A percentile compares a stretch with the other conserved stretches of the same genome.
phyloP scores from a whole-genome alignment of 2,113 vertebrate genomes.

The Thymallus thymallus region DNA sequence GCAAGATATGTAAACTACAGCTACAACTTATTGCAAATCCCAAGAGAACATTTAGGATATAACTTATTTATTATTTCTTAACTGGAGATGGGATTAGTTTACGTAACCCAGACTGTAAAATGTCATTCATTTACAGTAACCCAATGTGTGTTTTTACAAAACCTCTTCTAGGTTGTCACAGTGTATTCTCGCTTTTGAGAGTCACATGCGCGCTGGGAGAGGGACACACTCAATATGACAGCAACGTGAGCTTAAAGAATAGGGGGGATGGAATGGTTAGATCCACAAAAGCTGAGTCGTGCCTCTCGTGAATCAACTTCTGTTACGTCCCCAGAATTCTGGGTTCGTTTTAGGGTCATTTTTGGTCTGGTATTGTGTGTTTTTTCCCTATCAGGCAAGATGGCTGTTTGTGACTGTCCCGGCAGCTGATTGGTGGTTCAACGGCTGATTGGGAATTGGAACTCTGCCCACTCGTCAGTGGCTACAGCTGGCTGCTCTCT shows the following conservation, averaged over 20 bases:
- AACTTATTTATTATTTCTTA: slow-evolving; percentile 44
- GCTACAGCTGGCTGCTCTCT: too few species aligned
- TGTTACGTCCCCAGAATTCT: too few species aligned
- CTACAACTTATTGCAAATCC: slow-evolving; percentile 11
- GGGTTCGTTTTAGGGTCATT: too few species aligned
- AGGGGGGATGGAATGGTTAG: slow-evolving; percentile 37
- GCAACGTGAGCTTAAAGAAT: slow-evolving; percentile 50
- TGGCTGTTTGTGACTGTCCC: too few species aligned
- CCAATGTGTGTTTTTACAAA: slow-evolving; percentile 25
- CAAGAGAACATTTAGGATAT: slow-evolving; percentile 46
- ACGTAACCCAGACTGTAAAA: slow-evolving; percentile 29
- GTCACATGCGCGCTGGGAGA: slow-evolving; percentile 44
- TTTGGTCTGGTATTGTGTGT: too few species aligned
- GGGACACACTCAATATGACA: slow-evolving; percentile 53
- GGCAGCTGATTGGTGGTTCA: too few species aligned
- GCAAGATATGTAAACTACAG: too few species aligned
- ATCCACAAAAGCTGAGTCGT: slow-evolving; percentile 36
- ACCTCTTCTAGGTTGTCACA: slow-evolving; percentile 50
- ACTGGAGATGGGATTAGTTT: slow-evolving; percentile 27
- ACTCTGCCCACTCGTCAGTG: too few species aligned
- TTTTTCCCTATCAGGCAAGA: too few species aligned
- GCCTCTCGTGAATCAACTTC: slow-evolving; percentile 51
- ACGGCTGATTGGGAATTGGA: too few species aligned
- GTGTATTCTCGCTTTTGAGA: slow-evolving; percentile 31
- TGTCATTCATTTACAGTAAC: slow-evolving; percentile 33